Conservation (phyloP, 2,797 vertebrate genomes). For the Enteromius thamalakanensis region DNA sequence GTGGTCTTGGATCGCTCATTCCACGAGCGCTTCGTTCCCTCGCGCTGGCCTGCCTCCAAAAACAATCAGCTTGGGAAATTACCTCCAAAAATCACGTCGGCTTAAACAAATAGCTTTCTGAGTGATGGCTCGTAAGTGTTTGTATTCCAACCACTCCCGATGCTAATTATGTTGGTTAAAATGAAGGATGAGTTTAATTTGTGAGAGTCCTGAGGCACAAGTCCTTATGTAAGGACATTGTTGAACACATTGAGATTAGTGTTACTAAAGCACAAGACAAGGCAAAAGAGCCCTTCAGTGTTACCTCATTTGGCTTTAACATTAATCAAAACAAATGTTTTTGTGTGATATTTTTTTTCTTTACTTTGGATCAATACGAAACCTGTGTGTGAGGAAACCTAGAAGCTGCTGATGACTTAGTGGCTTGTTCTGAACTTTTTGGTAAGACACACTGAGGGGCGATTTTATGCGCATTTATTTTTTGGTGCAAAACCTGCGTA, state of each 20-base stretch:
- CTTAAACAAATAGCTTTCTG: conserved; percentile 55
- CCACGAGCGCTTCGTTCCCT: conserved; percentile 48
- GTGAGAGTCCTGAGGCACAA: conserved; percentile 47
- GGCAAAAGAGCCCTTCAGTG: conserved; percentile 21
- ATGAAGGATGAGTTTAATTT: conserved; percentile 61
- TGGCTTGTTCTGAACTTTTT: background rate
- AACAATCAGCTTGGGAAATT: conserved; percentile 64
- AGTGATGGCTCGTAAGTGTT: conserved; percentile 57
- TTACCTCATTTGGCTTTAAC: conserved; percentile 35
- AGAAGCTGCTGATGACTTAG: conserved; percentile 5
- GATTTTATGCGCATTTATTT: background rate
- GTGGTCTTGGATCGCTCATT: conserved; percentile 53
- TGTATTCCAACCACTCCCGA: conserved; percentile 55
- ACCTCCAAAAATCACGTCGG: conserved; percentile 60
- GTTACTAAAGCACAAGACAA: conserved; percentile 41
- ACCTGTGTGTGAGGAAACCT: conserved; percentile 1
- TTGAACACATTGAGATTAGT: conserved; percentile 41
- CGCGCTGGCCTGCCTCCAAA: conserved; percentile 57
- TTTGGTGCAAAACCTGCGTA: background rate
- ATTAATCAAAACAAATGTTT: conserved; percentile 34
- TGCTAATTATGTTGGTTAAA: conserved; percentile 58
- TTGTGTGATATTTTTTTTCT: background rate
- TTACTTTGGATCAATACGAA: background rate
- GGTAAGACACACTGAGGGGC: background rate
- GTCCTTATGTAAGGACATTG: conserved; percentile 44